A percentile compares a stretch with the other conserved stretches of the same genome.
These are phyloP conservation scores for Torymus aiolomorphi DNA, from an alignment of 2,888 invertebrate species.

Conservation along the genomic window DNA sequence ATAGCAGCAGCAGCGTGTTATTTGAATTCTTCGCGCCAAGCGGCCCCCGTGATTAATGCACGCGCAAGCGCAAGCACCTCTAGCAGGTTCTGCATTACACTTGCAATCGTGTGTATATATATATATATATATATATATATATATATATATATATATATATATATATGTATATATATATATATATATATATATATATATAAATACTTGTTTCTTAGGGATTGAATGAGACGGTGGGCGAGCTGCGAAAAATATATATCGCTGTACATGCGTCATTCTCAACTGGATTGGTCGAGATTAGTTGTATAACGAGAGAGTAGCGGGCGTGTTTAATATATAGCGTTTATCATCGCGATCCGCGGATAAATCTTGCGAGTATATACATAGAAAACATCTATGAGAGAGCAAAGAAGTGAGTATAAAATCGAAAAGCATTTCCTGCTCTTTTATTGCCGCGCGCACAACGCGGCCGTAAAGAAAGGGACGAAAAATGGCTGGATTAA, in stretches of 20 bases:
- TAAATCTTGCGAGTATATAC: constrained; percentile 24
- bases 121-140: no score
- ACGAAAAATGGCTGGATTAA: constrained; percentile 27
- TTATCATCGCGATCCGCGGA: not conserved
- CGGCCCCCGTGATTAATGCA: constrained; percentile 7
- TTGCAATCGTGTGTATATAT: no score
- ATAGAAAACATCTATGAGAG: constrained; percentile 14
- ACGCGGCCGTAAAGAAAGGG: constrained; percentile 5
- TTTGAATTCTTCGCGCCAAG: constrained; percentile 27
- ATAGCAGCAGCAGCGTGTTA: not conserved
- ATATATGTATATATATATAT: no score
- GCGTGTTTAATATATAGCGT: not conserved
- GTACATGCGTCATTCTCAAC: no score
- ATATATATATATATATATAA: no score
- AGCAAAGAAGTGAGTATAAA: not conserved
- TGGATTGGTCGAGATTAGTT: no score
- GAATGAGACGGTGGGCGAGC: no score
- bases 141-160: no score
- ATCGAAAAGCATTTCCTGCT: constrained; percentile 24
- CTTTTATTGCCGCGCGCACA: constrained; percentile 23
- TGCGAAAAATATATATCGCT: no score
- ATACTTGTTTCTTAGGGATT: no score
- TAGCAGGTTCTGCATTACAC: no score
- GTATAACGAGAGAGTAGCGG: no score
- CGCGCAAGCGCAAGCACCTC: not conserved